Conservation (phyloP, 2,888 invertebrate genomes). For the Calliopum simillimum region DNA sequence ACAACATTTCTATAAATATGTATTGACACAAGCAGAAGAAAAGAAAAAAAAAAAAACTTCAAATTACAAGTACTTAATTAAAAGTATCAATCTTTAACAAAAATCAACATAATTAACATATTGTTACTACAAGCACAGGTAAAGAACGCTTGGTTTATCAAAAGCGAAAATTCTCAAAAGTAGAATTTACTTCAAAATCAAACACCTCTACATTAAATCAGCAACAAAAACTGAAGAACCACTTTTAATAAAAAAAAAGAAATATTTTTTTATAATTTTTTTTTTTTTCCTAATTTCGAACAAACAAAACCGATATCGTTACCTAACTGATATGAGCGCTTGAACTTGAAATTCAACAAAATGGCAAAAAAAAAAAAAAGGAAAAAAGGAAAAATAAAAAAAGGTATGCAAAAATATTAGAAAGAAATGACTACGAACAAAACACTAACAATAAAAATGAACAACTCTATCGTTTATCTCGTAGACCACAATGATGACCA, state of each 20-base stretch:
- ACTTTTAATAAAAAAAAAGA: neutral
- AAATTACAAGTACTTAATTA: neutral
- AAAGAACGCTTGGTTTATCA: neutral
- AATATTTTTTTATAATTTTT: neutral
- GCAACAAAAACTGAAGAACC: slow-evolving; percentile 1
- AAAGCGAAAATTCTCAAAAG: slow-evolving; percentile 2
- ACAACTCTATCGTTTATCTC: neutral
- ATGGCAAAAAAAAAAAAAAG: neutral
- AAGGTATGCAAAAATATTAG: slow-evolving; percentile 20
- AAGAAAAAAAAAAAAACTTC: neutral
- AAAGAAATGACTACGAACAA: neutral
- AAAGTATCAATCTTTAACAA: neutral
- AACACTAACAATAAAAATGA: neutral
- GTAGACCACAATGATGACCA: neutral
- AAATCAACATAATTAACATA: neutral
- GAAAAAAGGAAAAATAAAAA: no score
- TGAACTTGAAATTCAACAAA: slow-evolving; percentile 26
- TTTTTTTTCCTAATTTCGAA: no score
- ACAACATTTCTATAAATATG: no score
- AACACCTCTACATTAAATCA: neutral
- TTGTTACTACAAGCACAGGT: neutral
- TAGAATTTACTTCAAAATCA: neutral
- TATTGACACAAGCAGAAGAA: no score
- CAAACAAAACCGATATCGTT: neutral
- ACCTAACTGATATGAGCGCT: slow-evolving; percentile 17